Conservation (phyloP, 1,140 invertebrate species). For the Teleopsis dalmanni region DNA sequence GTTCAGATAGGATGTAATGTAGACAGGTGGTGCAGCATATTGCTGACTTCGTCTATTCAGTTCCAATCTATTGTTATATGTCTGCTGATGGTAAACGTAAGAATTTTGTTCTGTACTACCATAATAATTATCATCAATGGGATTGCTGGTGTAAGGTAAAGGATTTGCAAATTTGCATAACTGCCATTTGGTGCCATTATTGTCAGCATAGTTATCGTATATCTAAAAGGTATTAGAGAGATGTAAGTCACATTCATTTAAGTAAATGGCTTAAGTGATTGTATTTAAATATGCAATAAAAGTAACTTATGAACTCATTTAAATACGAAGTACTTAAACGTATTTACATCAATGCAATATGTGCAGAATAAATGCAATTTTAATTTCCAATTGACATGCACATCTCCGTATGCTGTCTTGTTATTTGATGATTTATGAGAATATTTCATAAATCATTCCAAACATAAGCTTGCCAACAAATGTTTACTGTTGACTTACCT, state of each 20-base stretch:
- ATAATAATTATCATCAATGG: neutral
- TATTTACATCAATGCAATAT: too few species aligned
- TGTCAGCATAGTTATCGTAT: slow-evolving; percentile 58
- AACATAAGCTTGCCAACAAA: neutral
- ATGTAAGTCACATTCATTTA: too few species aligned
- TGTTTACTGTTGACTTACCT: slow-evolving; percentile 14
- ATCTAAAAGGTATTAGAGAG: slow-evolving; percentile 31
- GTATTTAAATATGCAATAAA: too few species aligned
- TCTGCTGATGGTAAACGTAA: slow-evolving; percentile 1
- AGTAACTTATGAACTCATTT: too few species aligned
- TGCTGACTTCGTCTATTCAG: too few species aligned
- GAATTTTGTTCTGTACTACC: neutral
- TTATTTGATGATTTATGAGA: too few species aligned
- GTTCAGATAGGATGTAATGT: slow-evolving; percentile 57
- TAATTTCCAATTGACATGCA: too few species aligned
- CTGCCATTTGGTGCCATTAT: slow-evolving; percentile 57
- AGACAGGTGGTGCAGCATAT: slow-evolving; percentile 44
- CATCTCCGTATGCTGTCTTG: too few species aligned
- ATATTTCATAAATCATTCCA: too few species aligned
- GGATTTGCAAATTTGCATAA: slow-evolving; percentile 44
- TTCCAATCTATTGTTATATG: neutral
- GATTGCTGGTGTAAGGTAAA: slow-evolving; percentile 1
- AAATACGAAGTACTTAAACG: too few species aligned
- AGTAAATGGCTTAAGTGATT: too few species aligned
- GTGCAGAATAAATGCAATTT: too few species aligned